Evolutionary conservation across 2,113 vertebrate genomes (phyloP).

Genomic region (Aptenodytes forsteri): DNA sequence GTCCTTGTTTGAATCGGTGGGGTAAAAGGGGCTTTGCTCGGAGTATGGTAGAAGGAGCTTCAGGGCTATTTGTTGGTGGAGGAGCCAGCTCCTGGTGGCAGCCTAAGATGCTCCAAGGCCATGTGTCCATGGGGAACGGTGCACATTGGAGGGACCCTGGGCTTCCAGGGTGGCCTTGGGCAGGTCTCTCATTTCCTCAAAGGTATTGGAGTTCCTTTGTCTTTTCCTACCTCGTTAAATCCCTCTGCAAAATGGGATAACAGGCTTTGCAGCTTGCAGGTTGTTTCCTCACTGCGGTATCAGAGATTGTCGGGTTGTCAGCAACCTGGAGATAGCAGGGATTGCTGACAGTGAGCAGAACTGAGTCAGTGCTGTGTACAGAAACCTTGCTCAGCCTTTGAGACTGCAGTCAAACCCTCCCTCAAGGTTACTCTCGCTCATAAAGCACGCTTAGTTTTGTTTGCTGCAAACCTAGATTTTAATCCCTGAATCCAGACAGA

Average conservation of each 20-base stretch:
- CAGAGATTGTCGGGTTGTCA: constrained; percentile 43
- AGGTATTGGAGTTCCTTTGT: not conserved
- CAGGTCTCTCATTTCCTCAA: not conserved
- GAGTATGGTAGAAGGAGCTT: not conserved
- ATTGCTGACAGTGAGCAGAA: constrained; percentile 60
- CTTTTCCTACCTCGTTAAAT: not conserved
- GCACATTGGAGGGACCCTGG: not conserved
- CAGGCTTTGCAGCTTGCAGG: not conserved
- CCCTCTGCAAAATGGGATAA: not conserved
- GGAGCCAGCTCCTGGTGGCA: not conserved
- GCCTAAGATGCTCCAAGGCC: not conserved
- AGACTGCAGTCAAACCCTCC: constrained; percentile 35
- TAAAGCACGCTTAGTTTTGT: not conserved
- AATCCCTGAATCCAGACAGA: not conserved
- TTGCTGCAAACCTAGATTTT: constrained; percentile 24
- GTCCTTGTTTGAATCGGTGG: not conserved
- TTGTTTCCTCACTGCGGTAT: not conserved
- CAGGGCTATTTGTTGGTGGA: not conserved
- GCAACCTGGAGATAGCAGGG: constrained; percentile 39
- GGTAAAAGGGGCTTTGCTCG: not conserved
- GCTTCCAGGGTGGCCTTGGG: not conserved
- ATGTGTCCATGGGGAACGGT: fast-evolving
- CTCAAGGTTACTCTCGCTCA: constrained; percentile 28
- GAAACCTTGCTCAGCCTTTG: constrained; percentile 62
- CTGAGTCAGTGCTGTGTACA: constrained; percentile 1